Percentiles rank a stretch among this genome's conserved stretches.
Conservation (phyloP, 2,888 invertebrate genomes). For the Ophioninae sp. region DNA sequence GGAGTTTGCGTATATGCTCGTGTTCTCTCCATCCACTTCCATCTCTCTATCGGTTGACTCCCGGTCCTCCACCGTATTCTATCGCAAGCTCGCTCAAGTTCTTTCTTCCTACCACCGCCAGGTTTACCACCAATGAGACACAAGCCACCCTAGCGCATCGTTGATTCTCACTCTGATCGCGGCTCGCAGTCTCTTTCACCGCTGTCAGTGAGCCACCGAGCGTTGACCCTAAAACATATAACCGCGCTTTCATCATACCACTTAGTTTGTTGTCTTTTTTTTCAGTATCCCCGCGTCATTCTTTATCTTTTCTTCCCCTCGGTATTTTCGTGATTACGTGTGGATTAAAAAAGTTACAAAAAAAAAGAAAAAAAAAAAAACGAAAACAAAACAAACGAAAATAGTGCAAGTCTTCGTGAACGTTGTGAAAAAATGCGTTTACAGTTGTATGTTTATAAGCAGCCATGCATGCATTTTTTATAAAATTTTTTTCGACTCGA, state of each 20-base stretch:
- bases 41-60: conserved; percentile 28
- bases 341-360: not conserved
- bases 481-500: not conserved
- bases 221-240: conserved; percentile 66
- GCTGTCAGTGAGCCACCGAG: conserved; percentile 64
- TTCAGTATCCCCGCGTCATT: not conserved
- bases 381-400: conserved; percentile 18
- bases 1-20: conserved; percentile 54
- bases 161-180: conserved; percentile 53
- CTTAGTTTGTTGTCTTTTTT: conserved; percentile 2
- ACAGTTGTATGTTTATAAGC: conserved; percentile 11
- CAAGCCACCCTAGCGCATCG: conserved; percentile 56
- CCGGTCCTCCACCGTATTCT: conserved; percentile 24
- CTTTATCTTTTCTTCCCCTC: not conserved
- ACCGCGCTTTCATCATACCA: conserved; percentile 36
- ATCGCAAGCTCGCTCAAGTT: conserved; percentile 40
- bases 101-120: conserved; percentile 40
- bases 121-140: conserved; percentile 31
- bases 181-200: conserved; percentile 62
- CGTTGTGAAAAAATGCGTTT: conserved; percentile 5
- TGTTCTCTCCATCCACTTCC: conserved; percentile 39
- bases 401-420: not conserved
- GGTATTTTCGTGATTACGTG: conserved; percentile 14
- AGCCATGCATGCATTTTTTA: not conserved
- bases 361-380: not conserved